phyloP scores from a whole-genome alignment of 2,888 invertebrate genomes.

The Chrysodeixis includens region DNA sequence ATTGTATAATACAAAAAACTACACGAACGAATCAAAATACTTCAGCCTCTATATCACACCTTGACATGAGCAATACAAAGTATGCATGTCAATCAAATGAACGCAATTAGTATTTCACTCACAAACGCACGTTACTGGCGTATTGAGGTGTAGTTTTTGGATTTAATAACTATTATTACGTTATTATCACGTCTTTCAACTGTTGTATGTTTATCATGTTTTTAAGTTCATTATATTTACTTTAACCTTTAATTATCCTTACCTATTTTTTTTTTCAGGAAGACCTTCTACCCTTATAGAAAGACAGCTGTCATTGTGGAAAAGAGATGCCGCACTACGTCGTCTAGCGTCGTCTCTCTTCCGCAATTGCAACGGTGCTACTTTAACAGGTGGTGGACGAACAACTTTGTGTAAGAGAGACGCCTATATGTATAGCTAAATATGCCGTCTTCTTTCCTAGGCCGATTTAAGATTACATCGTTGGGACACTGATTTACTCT shows the following conservation, averaged over 20 bases:
- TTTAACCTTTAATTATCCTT: neutral
- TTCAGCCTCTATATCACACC: neutral
- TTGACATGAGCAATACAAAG: slow-evolving; percentile 11
- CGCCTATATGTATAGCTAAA: too few species aligned
- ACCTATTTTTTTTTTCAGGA: neutral
- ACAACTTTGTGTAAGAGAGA: too few species aligned
- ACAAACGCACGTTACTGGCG: slow-evolving; percentile 17
- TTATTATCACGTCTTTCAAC: neutral
- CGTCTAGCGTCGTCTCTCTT: too few species aligned
- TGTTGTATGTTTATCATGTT: neutral
- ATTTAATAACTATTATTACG: neutral
- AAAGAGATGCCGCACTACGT: too few species aligned
- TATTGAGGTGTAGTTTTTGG: slow-evolving; percentile 6
- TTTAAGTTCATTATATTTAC: neutral
- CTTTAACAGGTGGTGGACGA: too few species aligned
- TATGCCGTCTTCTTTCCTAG: too few species aligned
- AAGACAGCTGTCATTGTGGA: too few species aligned
- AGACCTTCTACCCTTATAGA: too few species aligned
- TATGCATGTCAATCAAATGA: slow-evolving; percentile 36
- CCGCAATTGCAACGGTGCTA: too few species aligned
- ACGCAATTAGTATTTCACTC: slow-evolving; percentile 32
- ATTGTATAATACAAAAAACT: neutral
- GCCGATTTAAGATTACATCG: too few species aligned
- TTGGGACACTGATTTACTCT: neutral
- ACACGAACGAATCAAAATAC: neutral